Base-by-base conservation (phyloP, 2,113 vertebrate species). In the Agapornis roseicollis region DNA sequence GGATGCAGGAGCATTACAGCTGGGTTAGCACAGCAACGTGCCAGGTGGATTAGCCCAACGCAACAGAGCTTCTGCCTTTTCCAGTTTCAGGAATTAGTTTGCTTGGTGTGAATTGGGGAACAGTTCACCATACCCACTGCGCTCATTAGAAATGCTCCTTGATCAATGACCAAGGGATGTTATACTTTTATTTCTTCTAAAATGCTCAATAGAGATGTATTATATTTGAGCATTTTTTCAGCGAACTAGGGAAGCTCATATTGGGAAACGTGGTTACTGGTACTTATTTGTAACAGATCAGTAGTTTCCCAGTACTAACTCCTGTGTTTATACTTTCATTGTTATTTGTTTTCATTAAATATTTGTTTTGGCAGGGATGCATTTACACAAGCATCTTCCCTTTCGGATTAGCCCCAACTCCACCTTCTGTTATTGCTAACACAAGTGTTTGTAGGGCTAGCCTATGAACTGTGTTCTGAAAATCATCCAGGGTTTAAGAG, bases 21-120 rank as follows among this genome's bases (percentile, higher is more conserved):
- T 68, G 60, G 61, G 4, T 80, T 88, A 89, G 60, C 69, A 49
- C 0, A 3, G 42, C n/a, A 66, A 11, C 0, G 0, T 46, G 68
- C 53, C 64, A 74, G 61, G n/a, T 28, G 22, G 28, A 58, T 80
- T 74, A 87, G n/a, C 28, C 19, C 29, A 56, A 7, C 10, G 56
- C 24, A 74, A 23, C 17, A 56, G 16, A 90, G 9, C 22, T 88
- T 37, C 22, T 94, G 37, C 25, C 15, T 84, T 86, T 92, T 87
- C 24, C n/a, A 27, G 55, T 61, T 94, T 79, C 8, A 29, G 23
- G 42, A 68, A 20, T 68, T 79, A 84, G 58, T 71, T 84, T 81
- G 5, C 60, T 64, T 33, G 13, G 17, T 42, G 35, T 64, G 23
- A 84, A 60, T 87, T 89, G 24, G 41, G 29, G 10, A 11, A 23